These are phyloP conservation scores for Amphibalanus amphitrite DNA, from an alignment of 1,140 invertebrate genomes.

Conservation along the genomic window DNA sequence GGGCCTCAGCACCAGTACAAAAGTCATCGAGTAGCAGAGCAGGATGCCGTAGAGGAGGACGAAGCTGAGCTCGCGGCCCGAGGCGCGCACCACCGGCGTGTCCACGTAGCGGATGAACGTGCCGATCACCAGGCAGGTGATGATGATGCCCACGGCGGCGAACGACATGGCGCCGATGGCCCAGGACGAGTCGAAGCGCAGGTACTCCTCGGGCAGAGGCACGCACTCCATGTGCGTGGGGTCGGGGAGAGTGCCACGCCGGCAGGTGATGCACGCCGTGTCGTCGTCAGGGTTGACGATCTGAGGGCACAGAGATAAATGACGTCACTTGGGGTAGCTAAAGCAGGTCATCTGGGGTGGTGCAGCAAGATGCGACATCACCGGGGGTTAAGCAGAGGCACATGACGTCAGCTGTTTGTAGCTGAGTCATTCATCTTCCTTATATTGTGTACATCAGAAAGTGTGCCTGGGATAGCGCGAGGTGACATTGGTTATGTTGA, in stretches of 20 bases:
- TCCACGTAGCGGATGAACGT: constrained; percentile 59
- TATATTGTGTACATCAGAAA: too few relatives aligned
- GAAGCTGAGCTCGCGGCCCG: constrained; percentile 71
- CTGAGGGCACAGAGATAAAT: constrained; percentile 26
- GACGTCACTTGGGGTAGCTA: too few relatives aligned
- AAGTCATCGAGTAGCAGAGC: constrained; percentile 74
- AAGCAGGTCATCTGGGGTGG: too few relatives aligned
- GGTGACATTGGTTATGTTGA: too few relatives aligned
- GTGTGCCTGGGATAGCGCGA: too few relatives aligned
- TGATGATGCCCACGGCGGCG: constrained; percentile 28
- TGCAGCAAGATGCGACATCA: too few relatives aligned
- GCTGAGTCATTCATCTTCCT: too few relatives aligned
- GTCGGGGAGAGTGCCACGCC: constrained; percentile 59
- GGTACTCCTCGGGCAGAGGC: constrained; percentile 64
- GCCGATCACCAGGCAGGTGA: constrained; percentile 27
- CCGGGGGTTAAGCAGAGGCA: too few relatives aligned
- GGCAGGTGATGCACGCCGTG: constrained; percentile 64
- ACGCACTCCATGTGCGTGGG: constrained; percentile 49
- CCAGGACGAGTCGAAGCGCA: constrained; percentile 48
- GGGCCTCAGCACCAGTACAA: constrained; percentile 51
- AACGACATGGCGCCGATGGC: constrained; percentile 64
- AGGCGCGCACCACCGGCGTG: constrained; percentile 75
- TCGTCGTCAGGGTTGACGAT: constrained; percentile 59
- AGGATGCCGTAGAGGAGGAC: constrained; percentile 72
- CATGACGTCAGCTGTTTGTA: too few relatives aligned